These are phyloP conservation scores for Phymorhynchus buccinoides DNA, from an alignment of 1,140 invertebrate genomes.

Conservation along the genomic window DNA sequence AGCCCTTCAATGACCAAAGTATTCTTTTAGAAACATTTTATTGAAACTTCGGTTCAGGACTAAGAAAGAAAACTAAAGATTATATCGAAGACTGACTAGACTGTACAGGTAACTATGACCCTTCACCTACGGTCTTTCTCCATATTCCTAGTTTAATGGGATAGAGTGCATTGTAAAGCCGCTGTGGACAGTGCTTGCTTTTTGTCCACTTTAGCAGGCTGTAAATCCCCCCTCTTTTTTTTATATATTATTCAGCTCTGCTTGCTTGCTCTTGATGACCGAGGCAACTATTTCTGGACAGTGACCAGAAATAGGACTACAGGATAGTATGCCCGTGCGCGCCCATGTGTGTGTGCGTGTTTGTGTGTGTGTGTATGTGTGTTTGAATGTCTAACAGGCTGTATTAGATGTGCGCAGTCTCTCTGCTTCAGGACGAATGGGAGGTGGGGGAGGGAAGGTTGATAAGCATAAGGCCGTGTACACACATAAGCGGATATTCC, in stretches of 20 bases:
- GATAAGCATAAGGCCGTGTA: too few species aligned
- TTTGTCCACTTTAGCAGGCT: background rate
- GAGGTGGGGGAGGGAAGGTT: too few species aligned
- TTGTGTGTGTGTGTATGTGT: constrained; percentile 10
- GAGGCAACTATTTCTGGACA: background rate
- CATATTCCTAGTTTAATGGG: background rate
- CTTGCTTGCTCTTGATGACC: background rate
- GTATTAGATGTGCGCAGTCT: too few species aligned
- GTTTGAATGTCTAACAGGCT: background rate
- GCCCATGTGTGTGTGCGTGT: background rate
- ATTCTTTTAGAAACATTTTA: background rate
- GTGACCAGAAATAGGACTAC: background rate
- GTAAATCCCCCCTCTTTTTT: background rate
- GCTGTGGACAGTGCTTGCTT: background rate
- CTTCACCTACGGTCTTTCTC: background rate
- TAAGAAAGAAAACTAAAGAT: too few species aligned
- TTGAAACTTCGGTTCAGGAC: background rate
- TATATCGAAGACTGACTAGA: too few species aligned
- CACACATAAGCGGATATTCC: too few species aligned
- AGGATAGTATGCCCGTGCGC: background rate
- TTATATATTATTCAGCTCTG: too few species aligned
- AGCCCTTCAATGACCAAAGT: background rate
- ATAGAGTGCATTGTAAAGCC: background rate
- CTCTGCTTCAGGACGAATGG: too few species aligned
- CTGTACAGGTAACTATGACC: background rate